Evolutionary conservation across 2,888 invertebrate species (phyloP), one percentile per base, ranked within the genome.

Genomic region (Amblyjoppa proteus): DNA sequence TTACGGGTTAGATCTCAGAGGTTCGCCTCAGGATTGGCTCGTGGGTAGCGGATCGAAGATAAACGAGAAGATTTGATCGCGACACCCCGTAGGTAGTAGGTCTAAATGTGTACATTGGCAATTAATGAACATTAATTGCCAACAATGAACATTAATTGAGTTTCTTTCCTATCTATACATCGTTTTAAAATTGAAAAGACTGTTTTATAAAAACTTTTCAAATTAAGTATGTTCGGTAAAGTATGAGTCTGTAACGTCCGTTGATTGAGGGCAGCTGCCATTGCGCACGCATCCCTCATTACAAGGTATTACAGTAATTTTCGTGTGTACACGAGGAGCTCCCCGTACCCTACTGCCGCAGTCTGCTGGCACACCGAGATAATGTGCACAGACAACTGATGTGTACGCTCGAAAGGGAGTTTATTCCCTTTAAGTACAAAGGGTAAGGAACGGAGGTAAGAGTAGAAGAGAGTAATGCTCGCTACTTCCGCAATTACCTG

Each of bases 251-350:
- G 31, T 9, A 64, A 64, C n/a, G 49, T 49, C 13, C 28, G 51
- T 79, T 38, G 25, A 4, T 73, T 31, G 79, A 81, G 16, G n/a
- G 76, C 84, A 84, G 84, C 84, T 84, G 84, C 66, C 80, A 53
- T 68, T 61, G 75, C 38, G 51, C 78, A 79, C 78, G 80, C 75
- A 75, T 70, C 76, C 76, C 45, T 80, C 64, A 76, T 80, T 76
- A 76, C 31, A n/a, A 64, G 28, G 61, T 71, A 73, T 58, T 69
- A 71, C 76, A 56, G 66, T 75, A 84, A 84, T 76, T 76, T 84
- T 83, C 69, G 51, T 79, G 25, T 78, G 74, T 77, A 70, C 70
- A 71, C 69, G 69, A 68, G 68, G 69, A 68, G 69, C 61, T 38
- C 51, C 51, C 61, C 51, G 49, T 58, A 74, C 58, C 58, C 41